Percentiles rank a stretch among this genome's conserved stretches.
Conservation (phyloP, 2,113 vertebrate genomes). For the Marmota flaviventris region DNA sequence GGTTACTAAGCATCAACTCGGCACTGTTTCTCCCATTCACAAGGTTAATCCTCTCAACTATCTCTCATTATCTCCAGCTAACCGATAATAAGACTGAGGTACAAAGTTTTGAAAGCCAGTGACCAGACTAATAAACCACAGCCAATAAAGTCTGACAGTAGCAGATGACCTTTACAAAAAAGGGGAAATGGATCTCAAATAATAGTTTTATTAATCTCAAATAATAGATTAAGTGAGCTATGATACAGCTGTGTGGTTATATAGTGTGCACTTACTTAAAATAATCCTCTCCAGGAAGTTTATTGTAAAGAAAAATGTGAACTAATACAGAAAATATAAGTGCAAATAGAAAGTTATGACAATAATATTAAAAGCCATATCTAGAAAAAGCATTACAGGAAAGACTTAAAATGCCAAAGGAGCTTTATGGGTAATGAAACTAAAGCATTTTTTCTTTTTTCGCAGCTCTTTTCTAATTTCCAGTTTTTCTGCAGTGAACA, state of each 20-base stretch:
- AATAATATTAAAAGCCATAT: not conserved
- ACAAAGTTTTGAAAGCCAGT: not conserved
- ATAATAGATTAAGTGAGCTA: not conserved
- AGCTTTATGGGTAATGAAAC: not conserved
- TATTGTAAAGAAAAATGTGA: not conserved
- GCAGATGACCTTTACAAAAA: not conserved
- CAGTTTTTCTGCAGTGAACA: not conserved
- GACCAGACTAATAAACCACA: not conserved
- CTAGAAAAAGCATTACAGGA: not conserved
- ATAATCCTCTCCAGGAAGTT: constrained; percentile 26
- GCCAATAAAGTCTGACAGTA: not conserved
- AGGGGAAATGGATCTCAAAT: not conserved
- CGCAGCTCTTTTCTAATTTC: constrained; percentile 12
- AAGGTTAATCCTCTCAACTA: not conserved
- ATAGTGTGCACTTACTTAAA: not conserved
- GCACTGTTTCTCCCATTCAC: not conserved
- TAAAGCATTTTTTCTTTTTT: not conserved
- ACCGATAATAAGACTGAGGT: not conserved
- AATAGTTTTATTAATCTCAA: not conserved
- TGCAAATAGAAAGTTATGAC: not conserved
- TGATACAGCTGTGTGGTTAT: not conserved
- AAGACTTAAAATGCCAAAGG: not conserved
- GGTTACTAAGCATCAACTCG: not conserved
- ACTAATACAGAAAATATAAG: not conserved
- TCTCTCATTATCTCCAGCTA: not conserved